Percentiles rank a stretch among this genome's conserved stretches.
Conservation (phyloP, 2,113 vertebrate species). For the Ia io region DNA sequence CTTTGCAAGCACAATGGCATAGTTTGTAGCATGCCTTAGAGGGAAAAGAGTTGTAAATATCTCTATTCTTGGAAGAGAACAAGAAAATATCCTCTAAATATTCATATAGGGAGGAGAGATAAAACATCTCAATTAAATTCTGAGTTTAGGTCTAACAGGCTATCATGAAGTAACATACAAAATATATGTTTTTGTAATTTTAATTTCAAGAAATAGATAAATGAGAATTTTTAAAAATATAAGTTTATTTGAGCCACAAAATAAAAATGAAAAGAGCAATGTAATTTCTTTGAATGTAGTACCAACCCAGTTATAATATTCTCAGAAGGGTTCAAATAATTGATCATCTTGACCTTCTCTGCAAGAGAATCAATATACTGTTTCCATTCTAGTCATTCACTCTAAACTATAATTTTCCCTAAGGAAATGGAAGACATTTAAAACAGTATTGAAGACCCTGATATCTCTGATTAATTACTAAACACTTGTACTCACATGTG, state of each 20-base stretch:
- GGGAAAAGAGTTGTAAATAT: background rate
- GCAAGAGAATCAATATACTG: conserved; percentile 45
- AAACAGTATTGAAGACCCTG: background rate
- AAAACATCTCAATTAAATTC: conserved; percentile 41
- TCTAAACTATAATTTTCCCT: conserved; percentile 35
- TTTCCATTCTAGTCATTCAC: conserved; percentile 5
- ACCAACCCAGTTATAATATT: background rate
- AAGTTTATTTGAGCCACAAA: background rate
- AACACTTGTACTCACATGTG: background rate
- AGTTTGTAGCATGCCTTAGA: background rate
- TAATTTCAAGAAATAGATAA: background rate
- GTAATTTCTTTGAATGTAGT: conserved; percentile 29
- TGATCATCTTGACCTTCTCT: conserved; percentile 36
- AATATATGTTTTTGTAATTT: background rate
- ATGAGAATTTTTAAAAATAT: background rate
- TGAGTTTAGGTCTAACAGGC: conserved; percentile 30
- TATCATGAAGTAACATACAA: background rate
- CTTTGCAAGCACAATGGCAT: background rate
- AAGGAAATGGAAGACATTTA: conserved; percentile 49
- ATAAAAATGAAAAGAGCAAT: background rate
- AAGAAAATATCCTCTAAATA: background rate
- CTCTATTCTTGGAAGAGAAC: background rate
- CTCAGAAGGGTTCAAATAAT: background rate
- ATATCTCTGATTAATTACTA: background rate
- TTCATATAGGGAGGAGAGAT: background rate